phyloP scores from a whole-genome alignment of 2,888 invertebrate species.

The Arrhopalites spinosus region DNA sequence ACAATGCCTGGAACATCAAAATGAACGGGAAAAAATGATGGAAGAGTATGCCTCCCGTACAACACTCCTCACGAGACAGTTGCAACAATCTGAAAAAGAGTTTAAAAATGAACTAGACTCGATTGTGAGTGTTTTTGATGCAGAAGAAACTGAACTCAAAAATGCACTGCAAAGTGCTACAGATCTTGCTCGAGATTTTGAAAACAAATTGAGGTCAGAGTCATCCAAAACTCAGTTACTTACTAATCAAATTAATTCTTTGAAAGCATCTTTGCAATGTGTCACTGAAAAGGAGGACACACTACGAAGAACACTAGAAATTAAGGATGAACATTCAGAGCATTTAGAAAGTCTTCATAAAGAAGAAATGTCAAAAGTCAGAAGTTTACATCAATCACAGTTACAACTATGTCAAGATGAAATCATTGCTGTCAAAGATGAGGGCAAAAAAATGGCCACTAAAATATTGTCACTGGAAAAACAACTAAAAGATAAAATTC shows the following conservation, averaged over 20 bases:
- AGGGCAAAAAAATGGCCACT: not conserved
- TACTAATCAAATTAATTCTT: slow-evolving; percentile 24
- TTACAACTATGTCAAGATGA: slow-evolving; percentile 26
- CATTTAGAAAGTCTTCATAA: slow-evolving; percentile 33
- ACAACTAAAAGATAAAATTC: slow-evolving; percentile 22
- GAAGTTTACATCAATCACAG: slow-evolving; percentile 16
- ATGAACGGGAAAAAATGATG: slow-evolving; percentile 48
- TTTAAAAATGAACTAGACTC: slow-evolving; percentile 50
- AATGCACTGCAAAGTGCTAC: slow-evolving; percentile 35
- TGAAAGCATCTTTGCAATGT: slow-evolving; percentile 32
- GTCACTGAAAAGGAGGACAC: slow-evolving; percentile 40
- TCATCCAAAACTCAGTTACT: slow-evolving; percentile 9
- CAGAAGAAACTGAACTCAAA: slow-evolving; percentile 50
- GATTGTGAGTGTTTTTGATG: slow-evolving; percentile 49
- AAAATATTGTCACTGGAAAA: slow-evolving; percentile 30
- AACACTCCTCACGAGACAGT: slow-evolving; percentile 54
- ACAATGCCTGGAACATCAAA: slow-evolving; percentile 45
- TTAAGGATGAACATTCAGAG: slow-evolving; percentile 41
- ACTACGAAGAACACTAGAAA: slow-evolving; percentile 36
- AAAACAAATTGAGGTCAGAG: slow-evolving; percentile 17
- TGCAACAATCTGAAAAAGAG: slow-evolving; percentile 53
- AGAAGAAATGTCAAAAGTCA: slow-evolving; percentile 24
- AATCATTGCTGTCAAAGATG: not conserved
- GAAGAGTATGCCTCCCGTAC: slow-evolving; percentile 54
- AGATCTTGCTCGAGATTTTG: slow-evolving; percentile 15